A percentile compares a stretch with the other conserved stretches of the same genome.
Evolutionary conservation across 2,113 vertebrate species (phyloP).

Genomic region (Sphaerodactylus townsendi): DNA sequence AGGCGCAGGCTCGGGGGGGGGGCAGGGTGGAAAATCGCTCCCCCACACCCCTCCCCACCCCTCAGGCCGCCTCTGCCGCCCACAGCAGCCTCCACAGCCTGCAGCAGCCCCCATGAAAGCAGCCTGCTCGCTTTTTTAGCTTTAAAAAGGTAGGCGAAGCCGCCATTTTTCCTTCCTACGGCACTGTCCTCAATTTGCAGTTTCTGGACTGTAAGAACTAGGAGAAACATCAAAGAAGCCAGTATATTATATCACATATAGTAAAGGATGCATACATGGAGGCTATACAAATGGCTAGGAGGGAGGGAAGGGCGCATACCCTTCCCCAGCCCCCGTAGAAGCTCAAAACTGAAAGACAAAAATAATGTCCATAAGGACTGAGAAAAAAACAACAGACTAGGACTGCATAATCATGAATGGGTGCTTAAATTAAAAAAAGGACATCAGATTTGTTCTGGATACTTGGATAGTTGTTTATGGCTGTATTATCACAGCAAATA

Average conservation of each 20-base stretch:
- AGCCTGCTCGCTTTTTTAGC: too few species aligned
- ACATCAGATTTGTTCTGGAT: conserved; percentile 37
- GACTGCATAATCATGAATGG: conserved; percentile 52
- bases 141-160: too few species aligned
- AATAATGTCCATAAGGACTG: conserved; percentile 56
- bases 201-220: background rate
- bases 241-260: conserved; percentile 22
- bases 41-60: too few species aligned
- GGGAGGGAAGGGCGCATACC: too few species aligned
- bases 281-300: conserved; percentile 50
- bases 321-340: too few species aligned
- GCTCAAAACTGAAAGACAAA: conserved; percentile 56
- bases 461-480: too few species aligned
- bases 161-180: too few species aligned
- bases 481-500: conserved; percentile 62
- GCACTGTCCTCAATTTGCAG: background rate
- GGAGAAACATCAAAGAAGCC: conserved; percentile 6
- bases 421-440: conserved; percentile 61
- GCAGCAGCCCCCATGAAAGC: too few species aligned
- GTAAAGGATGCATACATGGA: conserved; percentile 30
- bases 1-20: too few species aligned
- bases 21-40: too few species aligned
- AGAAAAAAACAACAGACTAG: conserved; percentile 49
- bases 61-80: too few species aligned
- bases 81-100: too few species aligned